A percentile compares a stretch with the other conserved stretches of the same genome.
Evolutionary conservation across 2,888 invertebrate genomes (phyloP).

Genomic region (Papilio gigon): DNA sequence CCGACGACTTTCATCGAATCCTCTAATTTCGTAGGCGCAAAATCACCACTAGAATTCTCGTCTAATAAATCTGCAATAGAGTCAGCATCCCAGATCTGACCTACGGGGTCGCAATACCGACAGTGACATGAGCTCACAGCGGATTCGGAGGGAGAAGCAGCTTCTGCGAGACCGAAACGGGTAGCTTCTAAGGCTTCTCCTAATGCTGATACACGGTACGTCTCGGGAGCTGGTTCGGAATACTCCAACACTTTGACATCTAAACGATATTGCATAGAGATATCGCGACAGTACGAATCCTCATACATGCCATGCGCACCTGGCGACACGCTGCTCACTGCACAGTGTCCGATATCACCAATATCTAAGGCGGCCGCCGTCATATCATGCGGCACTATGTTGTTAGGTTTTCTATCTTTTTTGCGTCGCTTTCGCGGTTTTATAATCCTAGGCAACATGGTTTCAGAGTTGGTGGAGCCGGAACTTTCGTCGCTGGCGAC

Average conservation of each 20-base stretch:
- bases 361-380: constrained; percentile 68
- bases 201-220: constrained; percentile 78
- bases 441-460: constrained; percentile 92
- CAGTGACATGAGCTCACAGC: constrained; percentile 85
- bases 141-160: constrained; percentile 74
- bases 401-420: constrained; percentile 91
- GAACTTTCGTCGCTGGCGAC: constrained; percentile 91
- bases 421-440: constrained; percentile 94
- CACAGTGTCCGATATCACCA: constrained; percentile 76
- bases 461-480: constrained; percentile 85
- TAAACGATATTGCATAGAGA: constrained; percentile 76
- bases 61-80: constrained; percentile 80
- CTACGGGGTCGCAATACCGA: constrained; percentile 88
- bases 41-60: constrained; percentile 76
- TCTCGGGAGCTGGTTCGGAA: constrained; percentile 68
- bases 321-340: constrained; percentile 64
- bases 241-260: constrained; percentile 75
- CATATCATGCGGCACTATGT: constrained; percentile 76
- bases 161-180: constrained; percentile 73
- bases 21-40: constrained; percentile 77
- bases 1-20: constrained; percentile 80
- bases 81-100: constrained; percentile 89
- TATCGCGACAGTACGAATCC: constrained; percentile 77
- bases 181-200: constrained; percentile 80
- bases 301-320: constrained; percentile 72